These are phyloP conservation scores for Andrena cerasifolii DNA, from an alignment of 1,140 invertebrate genomes.

Conservation along the genomic window DNA sequence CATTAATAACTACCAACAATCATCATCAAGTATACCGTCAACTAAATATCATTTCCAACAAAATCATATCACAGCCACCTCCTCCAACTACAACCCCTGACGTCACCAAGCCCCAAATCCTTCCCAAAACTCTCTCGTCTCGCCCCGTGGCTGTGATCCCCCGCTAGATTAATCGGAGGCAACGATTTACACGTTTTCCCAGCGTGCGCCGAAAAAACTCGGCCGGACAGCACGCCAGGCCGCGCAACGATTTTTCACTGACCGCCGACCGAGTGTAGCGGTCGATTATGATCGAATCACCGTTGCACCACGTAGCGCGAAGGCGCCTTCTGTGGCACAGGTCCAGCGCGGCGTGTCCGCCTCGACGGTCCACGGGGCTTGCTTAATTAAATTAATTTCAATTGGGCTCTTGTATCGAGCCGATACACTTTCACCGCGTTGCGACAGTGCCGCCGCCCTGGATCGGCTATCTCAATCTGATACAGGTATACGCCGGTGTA, in stretches of 20 bases:
- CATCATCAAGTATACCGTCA: no score
- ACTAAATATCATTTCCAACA: no score
- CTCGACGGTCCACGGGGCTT: constrained; percentile 50
- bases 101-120: no score
- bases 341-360: constrained; percentile 33
- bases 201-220: not conserved
- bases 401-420: constrained; percentile 70
- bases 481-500: constrained; percentile 59
- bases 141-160: no score
- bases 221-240: not conserved
- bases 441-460: constrained; percentile 66
- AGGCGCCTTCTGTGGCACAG: constrained; percentile 27
- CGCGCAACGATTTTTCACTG: constrained; percentile 32
- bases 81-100: no score
- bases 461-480: constrained; percentile 67
- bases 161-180: not conserved
- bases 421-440: constrained; percentile 77
- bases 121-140: not conserved
- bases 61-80: no score
- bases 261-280: constrained; percentile 1
- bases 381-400: constrained; percentile 79
- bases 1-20: no score
- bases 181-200: not conserved
- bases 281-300: constrained; percentile 51
- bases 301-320: not conserved